phyloP scores from a whole-genome alignment of 2,888 invertebrate species.

The Meganola albula region DNA sequence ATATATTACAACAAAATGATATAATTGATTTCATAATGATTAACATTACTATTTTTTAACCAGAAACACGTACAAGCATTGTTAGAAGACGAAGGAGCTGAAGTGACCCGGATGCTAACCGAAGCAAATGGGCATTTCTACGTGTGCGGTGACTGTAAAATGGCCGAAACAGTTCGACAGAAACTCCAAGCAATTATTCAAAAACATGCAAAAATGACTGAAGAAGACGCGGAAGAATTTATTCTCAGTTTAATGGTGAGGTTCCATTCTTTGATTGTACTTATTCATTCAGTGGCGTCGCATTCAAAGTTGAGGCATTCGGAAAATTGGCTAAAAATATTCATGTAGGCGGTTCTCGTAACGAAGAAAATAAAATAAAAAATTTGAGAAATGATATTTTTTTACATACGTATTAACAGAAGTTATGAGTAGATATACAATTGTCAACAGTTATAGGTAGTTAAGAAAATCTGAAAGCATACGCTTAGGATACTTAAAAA shows the following conservation, averaged over 20 bases:
- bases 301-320: conserved; percentile 2
- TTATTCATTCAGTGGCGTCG: conserved; percentile 1
- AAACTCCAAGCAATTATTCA: conserved; percentile 88
- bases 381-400: no score
- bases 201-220: conserved; percentile 80
- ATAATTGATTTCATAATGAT: not conserved
- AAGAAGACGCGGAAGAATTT: conserved; percentile 88
- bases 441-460: no score
- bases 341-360: not conserved
- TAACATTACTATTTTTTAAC: not conserved
- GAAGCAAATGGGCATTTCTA: conserved; percentile 92
- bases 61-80: conserved; percentile 96
- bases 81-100: conserved; percentile 85
- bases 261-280: conserved; percentile 13
- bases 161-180: conserved; percentile 97
- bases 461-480: no score
- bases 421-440: no score
- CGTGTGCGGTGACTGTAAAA: conserved; percentile 97
- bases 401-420: no score
- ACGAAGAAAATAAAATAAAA: no score
- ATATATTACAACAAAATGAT: no score
- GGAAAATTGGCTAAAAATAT: not conserved
- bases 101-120: conserved; percentile 85
- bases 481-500: no score
- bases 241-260: conserved; percentile 90